Evolutionary conservation across 1,140 invertebrate species (phyloP).

Genomic region (Heterodera schachtii): DNA sequence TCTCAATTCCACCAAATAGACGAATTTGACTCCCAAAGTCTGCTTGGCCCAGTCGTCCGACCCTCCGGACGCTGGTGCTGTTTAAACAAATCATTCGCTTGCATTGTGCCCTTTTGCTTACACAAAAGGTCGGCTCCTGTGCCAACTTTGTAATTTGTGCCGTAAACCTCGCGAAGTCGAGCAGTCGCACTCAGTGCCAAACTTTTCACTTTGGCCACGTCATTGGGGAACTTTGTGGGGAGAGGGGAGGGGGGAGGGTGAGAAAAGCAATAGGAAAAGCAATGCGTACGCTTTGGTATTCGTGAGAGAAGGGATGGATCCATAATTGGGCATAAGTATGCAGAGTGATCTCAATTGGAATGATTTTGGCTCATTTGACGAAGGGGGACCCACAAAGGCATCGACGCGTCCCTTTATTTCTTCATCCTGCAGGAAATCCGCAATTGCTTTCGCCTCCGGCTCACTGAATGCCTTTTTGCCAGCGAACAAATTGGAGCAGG

Average conservation of each 20-base stretch:
- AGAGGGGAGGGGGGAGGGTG: no score
- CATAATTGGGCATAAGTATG: constrained; percentile 66
- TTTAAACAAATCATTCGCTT: constrained; percentile 18
- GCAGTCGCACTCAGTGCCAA: constrained; percentile 59
- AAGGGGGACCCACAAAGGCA: constrained; percentile 12
- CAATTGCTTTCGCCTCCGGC: constrained; percentile 54
- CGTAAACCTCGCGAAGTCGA: constrained; percentile 59
- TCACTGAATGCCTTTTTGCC: constrained; percentile 62
- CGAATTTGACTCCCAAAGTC: constrained; percentile 60
- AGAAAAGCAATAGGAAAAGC: no score
- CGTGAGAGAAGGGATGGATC: constrained; percentile 65
- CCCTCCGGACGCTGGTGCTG: constrained; percentile 63
- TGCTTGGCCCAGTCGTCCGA: constrained; percentile 65
- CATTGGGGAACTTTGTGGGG: background rate
- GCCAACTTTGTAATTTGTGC: constrained; percentile 63
- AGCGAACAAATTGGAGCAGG: constrained; percentile 63
- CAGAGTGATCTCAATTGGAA: constrained; percentile 48
- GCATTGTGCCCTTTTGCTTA: background rate
- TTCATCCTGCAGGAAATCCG: constrained; percentile 27
- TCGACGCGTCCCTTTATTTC: constrained; percentile 12
- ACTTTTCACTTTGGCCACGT: constrained; percentile 13
- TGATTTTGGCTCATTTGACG: background rate
- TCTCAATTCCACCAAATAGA: constrained; percentile 61
- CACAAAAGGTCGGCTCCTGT: constrained; percentile 50
- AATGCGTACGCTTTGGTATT: constrained; percentile 18